A percentile compares a stretch with the other conserved stretches of the same genome.
Conservation (phyloP, 1,140 invertebrate genomes). For the Acromyrmex heyeri region DNA sequence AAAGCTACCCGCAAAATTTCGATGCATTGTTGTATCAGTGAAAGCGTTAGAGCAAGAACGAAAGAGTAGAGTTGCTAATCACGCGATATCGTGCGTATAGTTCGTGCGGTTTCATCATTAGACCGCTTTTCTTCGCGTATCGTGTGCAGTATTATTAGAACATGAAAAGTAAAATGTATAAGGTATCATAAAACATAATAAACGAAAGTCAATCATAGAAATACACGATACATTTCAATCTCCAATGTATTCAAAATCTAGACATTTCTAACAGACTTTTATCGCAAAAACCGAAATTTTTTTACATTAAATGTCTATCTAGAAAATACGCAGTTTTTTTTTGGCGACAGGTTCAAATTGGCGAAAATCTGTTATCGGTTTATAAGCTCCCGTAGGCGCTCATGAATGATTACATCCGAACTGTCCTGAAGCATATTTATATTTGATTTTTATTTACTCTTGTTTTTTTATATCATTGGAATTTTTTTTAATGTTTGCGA, state of each 20-base stretch:
- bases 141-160: slow-evolving; percentile 1
- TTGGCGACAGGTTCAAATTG: neutral
- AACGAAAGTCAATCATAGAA: neutral
- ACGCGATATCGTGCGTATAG: slow-evolving; percentile 57
- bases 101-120: slow-evolving; percentile 55
- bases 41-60: slow-evolving; percentile 41
- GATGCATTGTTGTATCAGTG: slow-evolving; percentile 56
- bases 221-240: neutral
- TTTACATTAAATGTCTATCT: neutral
- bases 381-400: slow-evolving; percentile 19
- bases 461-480: slow-evolving; percentile 23
- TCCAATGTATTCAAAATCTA: neutral
- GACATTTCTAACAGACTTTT: neutral
- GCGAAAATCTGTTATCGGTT: slow-evolving; percentile 24
- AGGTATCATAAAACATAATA: slow-evolving; percentile 28
- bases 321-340: slow-evolving; percentile 13
- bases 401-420: slow-evolving; percentile 9
- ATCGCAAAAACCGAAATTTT: no score
- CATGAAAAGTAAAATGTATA: slow-evolving; percentile 25
- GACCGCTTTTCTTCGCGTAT: neutral
- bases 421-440: slow-evolving; percentile 24
- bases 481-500: slow-evolving; percentile 16
- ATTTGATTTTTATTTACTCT: slow-evolving; percentile 35
- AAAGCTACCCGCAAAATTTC: slow-evolving; percentile 64
- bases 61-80: slow-evolving; percentile 39